Conservation (phyloP, 2,888 invertebrate species). For the Meiosimyza platycephala region DNA sequence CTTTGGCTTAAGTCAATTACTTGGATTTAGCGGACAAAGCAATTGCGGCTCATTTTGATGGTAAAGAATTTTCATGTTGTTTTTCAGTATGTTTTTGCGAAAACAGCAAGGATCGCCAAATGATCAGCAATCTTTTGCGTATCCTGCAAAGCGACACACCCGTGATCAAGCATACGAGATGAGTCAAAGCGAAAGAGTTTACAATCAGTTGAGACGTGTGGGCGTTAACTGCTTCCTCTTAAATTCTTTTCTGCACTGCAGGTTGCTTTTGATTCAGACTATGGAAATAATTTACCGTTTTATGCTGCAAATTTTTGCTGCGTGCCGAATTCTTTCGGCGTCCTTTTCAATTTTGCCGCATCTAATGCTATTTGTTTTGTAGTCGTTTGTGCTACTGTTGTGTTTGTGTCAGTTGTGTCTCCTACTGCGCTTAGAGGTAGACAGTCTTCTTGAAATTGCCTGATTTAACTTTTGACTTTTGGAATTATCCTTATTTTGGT, state of each 20-base stretch:
- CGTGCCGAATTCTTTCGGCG: constrained; percentile 3
- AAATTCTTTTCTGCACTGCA: constrained; percentile 11
- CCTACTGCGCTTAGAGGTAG: constrained; percentile 10
- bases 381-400: neutral
- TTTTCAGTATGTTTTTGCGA: constrained; percentile 35
- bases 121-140: constrained; percentile 33
- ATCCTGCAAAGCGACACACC: constrained; percentile 42
- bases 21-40: constrained; percentile 15
- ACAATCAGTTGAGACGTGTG: constrained; percentile 15
- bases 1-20: constrained; percentile 31
- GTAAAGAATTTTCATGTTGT: constrained; percentile 27
- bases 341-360: constrained; percentile 15
- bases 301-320: constrained; percentile 10
- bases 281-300: constrained; percentile 18
- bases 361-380: constrained; percentile 1
- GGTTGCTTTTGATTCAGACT: constrained; percentile 12
- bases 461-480: constrained; percentile 20
- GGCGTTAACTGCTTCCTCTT: constrained; percentile 11
- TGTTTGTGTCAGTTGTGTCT: constrained; percentile 1
- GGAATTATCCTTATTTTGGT: neutral
- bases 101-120: constrained; percentile 25
- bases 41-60: constrained; percentile 27
- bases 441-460: constrained; percentile 12
- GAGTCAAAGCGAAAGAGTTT: constrained; percentile 6
- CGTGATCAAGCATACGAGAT: constrained; percentile 34